Evolutionary conservation across 2,888 invertebrate species (phyloP), one percentile per base, ranked within the genome.

Genomic region (Drosophila phalerata): DNA sequence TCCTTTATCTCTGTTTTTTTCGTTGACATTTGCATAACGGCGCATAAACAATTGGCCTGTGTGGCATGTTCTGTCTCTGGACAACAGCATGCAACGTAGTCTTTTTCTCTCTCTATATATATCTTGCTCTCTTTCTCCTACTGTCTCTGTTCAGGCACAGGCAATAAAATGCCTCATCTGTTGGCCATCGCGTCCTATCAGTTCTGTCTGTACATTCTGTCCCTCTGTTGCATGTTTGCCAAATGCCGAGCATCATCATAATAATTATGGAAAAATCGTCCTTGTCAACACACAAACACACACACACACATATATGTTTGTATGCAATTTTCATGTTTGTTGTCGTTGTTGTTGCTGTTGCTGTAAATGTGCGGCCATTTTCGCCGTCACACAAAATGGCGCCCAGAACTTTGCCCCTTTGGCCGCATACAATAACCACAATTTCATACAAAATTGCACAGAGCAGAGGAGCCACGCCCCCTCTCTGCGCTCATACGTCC

Each of bases 191-290:
- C 32, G 34, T 22, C 34, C 61, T 42, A 32, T 51, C 61, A 34
- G 37, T 48, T n/a, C n/a, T 22, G 30, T 32, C 30, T 17, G 30
- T 47, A n/a, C 25, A n/a, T 28, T 40, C 40, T 25, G 19, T 15
- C 25, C 34, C 42, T 53, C 43, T 65, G 61, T 75, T 67, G 79
- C 83, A 74, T 89, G 90, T 89, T 88, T 85, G 90, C 73, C 87
- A 81, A 88, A 88, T 79, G 84, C 88, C 88, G 71, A 89, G 90
- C 85, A 85, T 89, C 85, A 89, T 85, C 90, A 85, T 89, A 85
- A 88, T 85, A 89, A 85, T 85, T 89, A 89, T 85, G 85, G 84
- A 85, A 85, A 85, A 85, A 89, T 79, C 67, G 90, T 85, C 77
- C 84, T 69, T 88, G 88, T 88, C 85, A 73, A 76, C 77, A 64